Conservation (phyloP, 2,113 vertebrate genomes). For the Ictalurus furcatus region DNA sequence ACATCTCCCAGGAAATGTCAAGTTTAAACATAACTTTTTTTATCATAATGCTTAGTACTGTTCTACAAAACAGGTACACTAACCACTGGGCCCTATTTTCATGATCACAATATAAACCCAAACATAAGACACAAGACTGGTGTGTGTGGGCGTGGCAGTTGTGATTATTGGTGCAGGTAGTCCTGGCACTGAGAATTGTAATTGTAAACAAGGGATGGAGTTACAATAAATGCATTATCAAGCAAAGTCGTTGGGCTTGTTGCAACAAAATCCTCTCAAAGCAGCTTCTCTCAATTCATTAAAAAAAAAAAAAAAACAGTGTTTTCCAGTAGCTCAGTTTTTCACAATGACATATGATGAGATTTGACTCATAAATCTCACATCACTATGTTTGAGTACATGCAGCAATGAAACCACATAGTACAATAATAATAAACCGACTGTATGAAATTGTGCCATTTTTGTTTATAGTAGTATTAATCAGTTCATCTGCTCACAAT, state of each 20-base stretch:
- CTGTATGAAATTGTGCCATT: neutral
- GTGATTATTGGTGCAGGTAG: neutral
- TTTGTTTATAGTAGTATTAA: neutral
- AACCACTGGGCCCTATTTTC: neutral
- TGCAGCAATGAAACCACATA: neutral
- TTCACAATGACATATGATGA: neutral
- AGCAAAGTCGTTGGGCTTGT: neutral
- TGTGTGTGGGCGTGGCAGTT: neutral
- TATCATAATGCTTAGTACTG: neutral
- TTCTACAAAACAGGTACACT: neutral
- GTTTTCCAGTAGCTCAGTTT: neutral
- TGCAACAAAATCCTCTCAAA: neutral
- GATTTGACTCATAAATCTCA: neutral
- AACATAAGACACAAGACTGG: neutral
- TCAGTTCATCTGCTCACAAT: neutral
- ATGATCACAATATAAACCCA: neutral
- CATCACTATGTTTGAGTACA: neutral
- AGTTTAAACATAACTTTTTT: too few relatives aligned
- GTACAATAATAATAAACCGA: neutral
- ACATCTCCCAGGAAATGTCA: too few relatives aligned
- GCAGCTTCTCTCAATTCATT: neutral
- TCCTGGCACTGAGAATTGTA: neutral
- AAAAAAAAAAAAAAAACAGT: neutral
- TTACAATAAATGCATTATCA: neutral
- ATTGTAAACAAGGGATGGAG: neutral